phyloP scores from a whole-genome alignment of 2,888 invertebrate genomes.

The Ditula angustiorana region DNA sequence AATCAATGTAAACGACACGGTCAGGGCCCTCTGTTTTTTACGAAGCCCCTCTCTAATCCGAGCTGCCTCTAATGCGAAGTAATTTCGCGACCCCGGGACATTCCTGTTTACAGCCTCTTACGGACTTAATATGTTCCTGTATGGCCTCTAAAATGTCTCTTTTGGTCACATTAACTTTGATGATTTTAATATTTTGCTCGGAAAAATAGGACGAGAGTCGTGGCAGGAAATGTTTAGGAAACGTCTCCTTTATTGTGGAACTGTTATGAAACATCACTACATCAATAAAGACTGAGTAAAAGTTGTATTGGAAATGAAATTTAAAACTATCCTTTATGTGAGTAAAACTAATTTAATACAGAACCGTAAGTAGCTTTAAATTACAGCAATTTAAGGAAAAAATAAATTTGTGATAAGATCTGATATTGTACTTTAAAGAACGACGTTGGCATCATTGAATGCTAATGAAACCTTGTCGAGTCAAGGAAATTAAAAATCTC shows the following conservation, averaged over 20 bases:
- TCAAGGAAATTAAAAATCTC: slow-evolving; percentile 84
- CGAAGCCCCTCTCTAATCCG: slow-evolving; percentile 70
- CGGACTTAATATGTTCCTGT: slow-evolving; percentile 66
- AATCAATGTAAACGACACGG: slow-evolving; percentile 60
- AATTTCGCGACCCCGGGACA: slow-evolving; percentile 75
- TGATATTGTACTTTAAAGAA: slow-evolving; percentile 8
- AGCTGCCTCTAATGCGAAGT: slow-evolving; percentile 76
- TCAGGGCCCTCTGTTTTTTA: slow-evolving; percentile 79
- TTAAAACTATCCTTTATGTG: no score
- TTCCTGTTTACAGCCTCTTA: slow-evolving; percentile 62
- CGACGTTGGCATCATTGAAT: slow-evolving; percentile 41
- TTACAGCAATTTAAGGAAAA: background rate
- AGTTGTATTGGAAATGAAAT: no score
- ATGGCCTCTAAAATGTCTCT: slow-evolving; percentile 47
- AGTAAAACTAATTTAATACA: no score
- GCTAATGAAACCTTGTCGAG: slow-evolving; percentile 60
- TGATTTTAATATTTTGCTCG: slow-evolving; percentile 30
- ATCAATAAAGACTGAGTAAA: background rate
- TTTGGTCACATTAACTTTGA: slow-evolving; percentile 29
- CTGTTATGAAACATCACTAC: background rate
- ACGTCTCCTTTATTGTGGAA: background rate
- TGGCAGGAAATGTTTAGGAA: background rate
- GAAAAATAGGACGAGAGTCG: background rate
- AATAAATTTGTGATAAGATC: slow-evolving; percentile 28
- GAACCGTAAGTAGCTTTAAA: background rate